These are phyloP conservation scores for Drosophila repleta DNA, from an alignment of 1,140 invertebrate genomes.

Conservation along the genomic window DNA sequence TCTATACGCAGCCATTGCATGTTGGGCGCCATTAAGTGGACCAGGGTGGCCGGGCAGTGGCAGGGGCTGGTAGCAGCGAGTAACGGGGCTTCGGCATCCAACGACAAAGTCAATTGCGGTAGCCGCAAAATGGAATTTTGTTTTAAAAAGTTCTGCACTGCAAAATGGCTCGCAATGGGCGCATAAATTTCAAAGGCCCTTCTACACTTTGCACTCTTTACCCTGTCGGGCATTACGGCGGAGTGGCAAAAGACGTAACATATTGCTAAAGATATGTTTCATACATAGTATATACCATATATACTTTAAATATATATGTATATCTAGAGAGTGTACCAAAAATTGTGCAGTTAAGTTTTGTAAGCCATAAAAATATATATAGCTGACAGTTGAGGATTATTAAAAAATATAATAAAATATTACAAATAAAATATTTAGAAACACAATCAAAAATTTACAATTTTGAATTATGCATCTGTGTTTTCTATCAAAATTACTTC, in stretches of 20 bases:
- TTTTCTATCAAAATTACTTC: no score
- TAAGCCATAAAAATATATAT: no score
- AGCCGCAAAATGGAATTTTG: slow-evolving; percentile 71
- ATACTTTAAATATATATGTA: no score
- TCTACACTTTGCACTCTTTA: slow-evolving; percentile 11
- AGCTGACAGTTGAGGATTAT: no score
- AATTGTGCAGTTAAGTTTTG: no score
- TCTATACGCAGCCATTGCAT: background rate
- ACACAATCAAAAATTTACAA: no score
- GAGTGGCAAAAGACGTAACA: background rate
- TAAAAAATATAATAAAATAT: no score
- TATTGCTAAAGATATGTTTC: background rate
- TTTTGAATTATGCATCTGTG: no score
- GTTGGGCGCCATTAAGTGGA: slow-evolving; percentile 3
- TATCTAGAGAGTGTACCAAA: no score
- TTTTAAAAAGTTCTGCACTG: slow-evolving; percentile 63
- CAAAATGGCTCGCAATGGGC: slow-evolving; percentile 74
- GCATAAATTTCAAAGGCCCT: slow-evolving; percentile 65
- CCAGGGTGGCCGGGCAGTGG: background rate
- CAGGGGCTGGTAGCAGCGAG: background rate
- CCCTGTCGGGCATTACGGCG: background rate
- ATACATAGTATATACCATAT: no score
- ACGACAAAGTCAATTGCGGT: slow-evolving; percentile 73
- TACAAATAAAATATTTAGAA: no score
- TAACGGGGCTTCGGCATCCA: slow-evolving; percentile 22